Base-by-base conservation (phyloP, 2,113 vertebrate genomes). In the Hucho hucho region DNA sequence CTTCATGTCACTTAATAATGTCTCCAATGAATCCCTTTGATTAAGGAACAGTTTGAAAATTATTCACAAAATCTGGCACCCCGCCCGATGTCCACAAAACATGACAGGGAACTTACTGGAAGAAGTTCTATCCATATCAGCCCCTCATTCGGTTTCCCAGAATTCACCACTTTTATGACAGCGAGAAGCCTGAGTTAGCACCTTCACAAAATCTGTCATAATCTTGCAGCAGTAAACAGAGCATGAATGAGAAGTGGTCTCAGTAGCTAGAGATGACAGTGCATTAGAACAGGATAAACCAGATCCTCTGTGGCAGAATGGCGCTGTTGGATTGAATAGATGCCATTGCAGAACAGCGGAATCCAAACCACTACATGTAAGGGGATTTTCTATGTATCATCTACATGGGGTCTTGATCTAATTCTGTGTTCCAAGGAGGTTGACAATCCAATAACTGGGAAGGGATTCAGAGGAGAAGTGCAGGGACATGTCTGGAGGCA, bases 1-100 rank as follows among this genome's bases (percentile, higher is more conserved):
- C 81, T 84, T 77, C 53, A 76, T 80, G 20, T 56, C 14, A 37
- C 58, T 73, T 72, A 78, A 63, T 70, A 68, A 74, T 43, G 9
- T 75, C 56, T 72, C 63, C 72, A 58, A 74, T 77, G 56, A 9
- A 12, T 53, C 32, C 49, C n/a, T 79, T 84, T 71, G 63, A 78
- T 72, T n/a, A 28, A n/a, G 74, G 59, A 69, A 70, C 76, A 81
- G 83, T 79, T 61, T 80, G 37, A 43, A 43, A 43, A 11, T 43
- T 0, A 43, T 77, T 77, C 63, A 71, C 24, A 66, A 29, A 75
- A 74, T 81, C 79, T 89, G 82, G 76, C 79, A 28, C 43, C 1
- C 59, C 3, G 75, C 78, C 85, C 70, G 70, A 79, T 69, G 71
- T 81, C 74, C 70, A 72, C 65, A 74, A 73, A 80, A 84, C 71